phyloP scores from a whole-genome alignment of 2,797 vertebrate genomes.

The Enteromius fasciolatus region DNA sequence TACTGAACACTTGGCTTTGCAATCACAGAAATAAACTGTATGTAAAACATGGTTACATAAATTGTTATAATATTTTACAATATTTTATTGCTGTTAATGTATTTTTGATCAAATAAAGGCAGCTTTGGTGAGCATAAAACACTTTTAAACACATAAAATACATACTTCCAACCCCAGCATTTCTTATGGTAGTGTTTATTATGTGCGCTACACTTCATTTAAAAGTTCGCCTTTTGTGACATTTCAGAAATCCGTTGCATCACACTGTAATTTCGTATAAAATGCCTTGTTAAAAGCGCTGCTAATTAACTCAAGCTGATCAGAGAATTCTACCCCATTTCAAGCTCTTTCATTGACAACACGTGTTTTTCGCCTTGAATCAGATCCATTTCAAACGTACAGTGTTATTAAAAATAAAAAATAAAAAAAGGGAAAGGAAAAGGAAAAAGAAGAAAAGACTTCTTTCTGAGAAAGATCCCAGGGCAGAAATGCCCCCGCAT shows the following conservation, averaged over 20 bases:
- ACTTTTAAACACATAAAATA: not conserved
- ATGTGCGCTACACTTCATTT: constrained; percentile 2
- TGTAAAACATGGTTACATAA: not conserved
- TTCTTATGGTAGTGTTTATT: not conserved
- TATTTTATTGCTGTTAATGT: not conserved
- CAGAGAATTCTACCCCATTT: constrained; percentile 34
- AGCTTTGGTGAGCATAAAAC: not conserved
- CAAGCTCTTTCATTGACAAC: constrained; percentile 43
- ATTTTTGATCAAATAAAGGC: not conserved
- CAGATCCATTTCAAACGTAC: constrained; percentile 49
- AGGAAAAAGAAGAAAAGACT: constrained; percentile 36
- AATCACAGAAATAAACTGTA: not conserved
- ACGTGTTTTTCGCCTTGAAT: constrained; percentile 48
- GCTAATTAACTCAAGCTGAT: constrained; percentile 56
- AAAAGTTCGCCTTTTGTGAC: constrained; percentile 5
- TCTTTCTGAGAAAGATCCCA: constrained; percentile 46
- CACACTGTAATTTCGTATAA: constrained; percentile 17
- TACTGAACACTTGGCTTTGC: not conserved
- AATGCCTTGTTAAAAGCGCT: constrained; percentile 39
- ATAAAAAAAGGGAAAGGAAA: not conserved
- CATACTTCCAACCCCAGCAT: not conserved
- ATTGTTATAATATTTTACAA: not conserved
- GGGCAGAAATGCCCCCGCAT: constrained; percentile 55
- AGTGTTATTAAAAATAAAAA: constrained; percentile 33
- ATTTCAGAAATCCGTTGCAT: constrained; percentile 14